These are phyloP conservation scores for Meteorus sp. DNA, from an alignment of 1,140 invertebrate species.

Conservation along the genomic window DNA sequence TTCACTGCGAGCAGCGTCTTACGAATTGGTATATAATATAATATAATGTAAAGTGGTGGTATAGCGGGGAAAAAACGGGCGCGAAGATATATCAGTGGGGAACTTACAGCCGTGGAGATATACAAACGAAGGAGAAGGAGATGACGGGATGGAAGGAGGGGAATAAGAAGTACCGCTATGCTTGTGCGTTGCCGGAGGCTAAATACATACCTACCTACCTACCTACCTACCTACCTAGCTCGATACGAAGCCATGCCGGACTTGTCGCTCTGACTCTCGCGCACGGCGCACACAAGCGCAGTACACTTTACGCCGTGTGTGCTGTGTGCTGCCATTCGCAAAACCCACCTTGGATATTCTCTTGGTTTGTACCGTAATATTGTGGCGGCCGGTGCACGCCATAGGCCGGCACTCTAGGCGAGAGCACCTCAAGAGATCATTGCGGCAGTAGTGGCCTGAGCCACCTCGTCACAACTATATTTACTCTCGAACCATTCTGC, in stretches of 20 bases:
- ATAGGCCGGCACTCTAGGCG: slow-evolving; percentile 21
- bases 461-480: slow-evolving; percentile 8
- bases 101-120: too few species aligned
- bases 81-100: too few species aligned
- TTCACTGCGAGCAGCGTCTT: not conserved
- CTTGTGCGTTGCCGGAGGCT: slow-evolving; percentile 45
- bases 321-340: slow-evolving; percentile 5
- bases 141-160: slow-evolving; percentile 14
- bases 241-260: slow-evolving; percentile 27
- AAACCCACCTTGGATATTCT: slow-evolving; percentile 10
- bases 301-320: not conserved
- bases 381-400: slow-evolving; percentile 18
- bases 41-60: too few species aligned
- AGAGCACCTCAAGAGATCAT: slow-evolving; percentile 3
- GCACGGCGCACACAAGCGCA: not conserved
- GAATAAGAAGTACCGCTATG: slow-evolving; percentile 47
- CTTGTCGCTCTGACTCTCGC: slow-evolving; percentile 29
- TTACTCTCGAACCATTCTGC: not conserved
- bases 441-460: slow-evolving; percentile 22
- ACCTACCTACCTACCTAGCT: slow-evolving; percentile 41
- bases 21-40: too few species aligned
- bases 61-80: too few species aligned
- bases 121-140: slow-evolving; percentile 7
- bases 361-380: slow-evolving; percentile 18
- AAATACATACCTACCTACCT: slow-evolving; percentile 53